phyloP scores from a whole-genome alignment of 23 tunicate species.

The Ciona savignyi region DNA sequence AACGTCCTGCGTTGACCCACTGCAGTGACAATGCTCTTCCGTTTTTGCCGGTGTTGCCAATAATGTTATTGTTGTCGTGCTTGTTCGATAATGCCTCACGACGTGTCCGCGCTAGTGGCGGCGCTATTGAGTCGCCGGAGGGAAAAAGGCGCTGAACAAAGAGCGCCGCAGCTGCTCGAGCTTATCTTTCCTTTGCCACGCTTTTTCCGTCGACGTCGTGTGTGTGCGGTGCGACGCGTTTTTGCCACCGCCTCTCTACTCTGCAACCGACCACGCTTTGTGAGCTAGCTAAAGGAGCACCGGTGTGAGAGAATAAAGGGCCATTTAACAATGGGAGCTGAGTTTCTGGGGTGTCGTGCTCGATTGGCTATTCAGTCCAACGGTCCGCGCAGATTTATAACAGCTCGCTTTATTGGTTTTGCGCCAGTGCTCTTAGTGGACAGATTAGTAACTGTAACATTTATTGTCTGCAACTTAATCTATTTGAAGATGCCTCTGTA shows the following conservation, averaged over 20 bases:
- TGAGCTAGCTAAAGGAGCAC: not conserved
- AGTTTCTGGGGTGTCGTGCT: not conserved
- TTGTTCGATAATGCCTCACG: not conserved
- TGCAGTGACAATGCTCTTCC: no score
- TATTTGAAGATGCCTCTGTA: no score
- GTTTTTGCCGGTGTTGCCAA: no score
- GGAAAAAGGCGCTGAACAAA: not conserved
- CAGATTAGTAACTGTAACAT: not conserved
- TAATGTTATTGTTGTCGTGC: not conserved
- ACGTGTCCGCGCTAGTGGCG: not conserved
- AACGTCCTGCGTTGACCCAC: no score
- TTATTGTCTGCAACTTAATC: no score
- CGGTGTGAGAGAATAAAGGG: not conserved
- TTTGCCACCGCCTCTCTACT: slow-evolving; percentile 11
- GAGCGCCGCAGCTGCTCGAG: not conserved
- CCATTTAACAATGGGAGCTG: not conserved
- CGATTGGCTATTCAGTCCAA: not conserved
- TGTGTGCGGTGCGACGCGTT: not conserved
- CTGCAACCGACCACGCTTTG: slow-evolving; percentile 6
- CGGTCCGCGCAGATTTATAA: not conserved
- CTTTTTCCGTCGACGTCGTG: not conserved
- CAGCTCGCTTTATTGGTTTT: not conserved
- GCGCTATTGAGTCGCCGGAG: not conserved
- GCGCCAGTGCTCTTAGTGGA: not conserved
- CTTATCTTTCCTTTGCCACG: not conserved